Evolutionary conservation across 2,113 vertebrate species (phyloP), one percentile per base, ranked within the genome.

Genomic region (Ardeotis arabs): DNA sequence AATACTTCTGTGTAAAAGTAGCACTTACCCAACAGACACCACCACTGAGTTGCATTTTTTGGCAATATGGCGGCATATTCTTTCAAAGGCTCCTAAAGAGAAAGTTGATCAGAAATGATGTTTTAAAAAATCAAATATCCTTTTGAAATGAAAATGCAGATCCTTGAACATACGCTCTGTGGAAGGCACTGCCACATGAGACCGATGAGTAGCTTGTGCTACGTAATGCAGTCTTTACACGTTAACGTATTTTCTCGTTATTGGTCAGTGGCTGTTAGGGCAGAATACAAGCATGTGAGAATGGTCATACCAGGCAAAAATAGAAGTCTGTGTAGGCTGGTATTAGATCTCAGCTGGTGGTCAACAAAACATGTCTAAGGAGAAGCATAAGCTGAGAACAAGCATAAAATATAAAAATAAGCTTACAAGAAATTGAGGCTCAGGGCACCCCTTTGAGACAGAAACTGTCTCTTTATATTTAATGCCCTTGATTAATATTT

Each of bases 31-130:
- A 33, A 95, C 90, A 29, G 88, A 94, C 28, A 94, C 69, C 60
- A 96, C 87, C 77, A 95, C 79, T 1, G 84, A 79, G 60, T 89
- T 56, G 13, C 81, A 95, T 53, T 93, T 87, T 79, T 95, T 96
- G 94, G 92, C 74, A 18, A 97, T 52, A 52, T 78, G 31, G 50
- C 91, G 29, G 47, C 95, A 95, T 15, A 96, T 1, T 64, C 95
- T 91, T 47, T 96, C 94, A 77, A 77, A 97, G 59, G 93, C 5
- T 22, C 85, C 97, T 97, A 35, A 72, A 91, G 87, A 93, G n/a
- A 90, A 94, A 91, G 79, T 66, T 44, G 70, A 58, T 70, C 75
- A 90, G 50, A 94, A 92, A 62, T 35, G 7, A 22, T 23, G 14
- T 75, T 63, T 79, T 80, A 50, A 79, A 93, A 81, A 81, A 74